Conservation (phyloP, 2,888 invertebrate genomes). For the Hololepta plana region DNA sequence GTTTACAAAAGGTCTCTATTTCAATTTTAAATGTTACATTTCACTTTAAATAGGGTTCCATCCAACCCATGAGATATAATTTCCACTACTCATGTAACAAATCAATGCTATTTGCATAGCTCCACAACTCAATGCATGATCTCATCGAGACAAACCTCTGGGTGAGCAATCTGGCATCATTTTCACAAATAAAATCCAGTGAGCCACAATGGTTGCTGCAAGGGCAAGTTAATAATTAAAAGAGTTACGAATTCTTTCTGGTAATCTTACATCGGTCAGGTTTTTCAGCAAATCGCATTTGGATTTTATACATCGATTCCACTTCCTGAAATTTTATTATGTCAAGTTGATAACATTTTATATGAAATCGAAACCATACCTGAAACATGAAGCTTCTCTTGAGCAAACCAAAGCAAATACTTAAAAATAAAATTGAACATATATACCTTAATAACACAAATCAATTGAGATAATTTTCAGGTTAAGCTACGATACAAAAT, state of each 20-base stretch:
- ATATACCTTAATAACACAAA: too few relatives aligned
- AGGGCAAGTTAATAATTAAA: slow-evolving; percentile 12
- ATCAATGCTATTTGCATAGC: slow-evolving; percentile 35
- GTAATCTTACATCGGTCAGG: too few relatives aligned
- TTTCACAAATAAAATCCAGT: slow-evolving; percentile 62
- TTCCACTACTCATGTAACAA: slow-evolving; percentile 47
- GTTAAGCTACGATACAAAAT: too few relatives aligned
- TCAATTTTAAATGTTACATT: slow-evolving; percentile 60
- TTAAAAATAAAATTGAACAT: too few relatives aligned
- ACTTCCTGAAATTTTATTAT: slow-evolving; percentile 44
- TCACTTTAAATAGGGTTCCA: slow-evolving; percentile 31
- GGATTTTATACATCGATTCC: slow-evolving; percentile 40
- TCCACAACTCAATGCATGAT: slow-evolving; percentile 69
- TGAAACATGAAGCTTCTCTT: too few relatives aligned
- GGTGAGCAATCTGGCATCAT: slow-evolving; percentile 51
- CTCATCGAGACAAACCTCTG: slow-evolving; percentile 63
- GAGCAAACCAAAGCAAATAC: slow-evolving; percentile 79
- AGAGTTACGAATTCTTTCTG: slow-evolving; percentile 7
- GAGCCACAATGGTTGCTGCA: slow-evolving; percentile 69
- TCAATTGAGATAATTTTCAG: too few relatives aligned
- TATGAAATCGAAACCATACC: too few relatives aligned
- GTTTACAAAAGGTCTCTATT: slow-evolving; percentile 81
- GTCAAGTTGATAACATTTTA: slow-evolving; percentile 6
- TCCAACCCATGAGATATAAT: slow-evolving; percentile 33
- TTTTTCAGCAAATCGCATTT: slow-evolving; percentile 37